phyloP scores from a whole-genome alignment of 2,888 invertebrate genomes.

The Protophormia terraenovae region DNA sequence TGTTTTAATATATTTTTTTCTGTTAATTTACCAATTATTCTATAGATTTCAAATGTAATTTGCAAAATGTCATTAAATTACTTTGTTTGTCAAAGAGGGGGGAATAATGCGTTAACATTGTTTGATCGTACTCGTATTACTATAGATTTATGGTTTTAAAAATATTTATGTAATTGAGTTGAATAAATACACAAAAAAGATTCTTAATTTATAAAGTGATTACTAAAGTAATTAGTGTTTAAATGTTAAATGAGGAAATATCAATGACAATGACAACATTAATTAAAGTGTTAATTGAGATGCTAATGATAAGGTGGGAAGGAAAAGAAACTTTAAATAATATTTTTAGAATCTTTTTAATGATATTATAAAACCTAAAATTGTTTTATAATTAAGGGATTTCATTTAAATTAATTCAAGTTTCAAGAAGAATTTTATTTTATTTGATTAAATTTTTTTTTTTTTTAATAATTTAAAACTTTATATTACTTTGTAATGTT shows the following conservation, averaged over 20 bases:
- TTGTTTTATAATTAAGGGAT: no score
- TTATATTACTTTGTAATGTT: no score
- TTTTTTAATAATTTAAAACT: no score
- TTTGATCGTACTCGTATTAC: not conserved
- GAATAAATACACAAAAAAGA: not conserved
- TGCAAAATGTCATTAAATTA: slow-evolving; percentile 63
- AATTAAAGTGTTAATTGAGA: not conserved
- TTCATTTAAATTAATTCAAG: no score
- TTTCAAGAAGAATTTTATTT: no score
- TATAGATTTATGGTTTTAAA: not conserved
- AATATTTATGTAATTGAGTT: not conserved
- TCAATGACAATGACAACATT: not conserved
- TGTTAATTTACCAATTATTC: slow-evolving; percentile 23
- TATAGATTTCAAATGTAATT: slow-evolving; percentile 53
- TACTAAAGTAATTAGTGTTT: slow-evolving; percentile 15
- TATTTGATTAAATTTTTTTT: no score
- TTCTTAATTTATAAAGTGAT: not conserved
- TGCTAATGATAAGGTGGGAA: not conserved
- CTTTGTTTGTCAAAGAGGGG: slow-evolving; percentile 34
- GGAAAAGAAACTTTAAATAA: not conserved
- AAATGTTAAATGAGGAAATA: not conserved
- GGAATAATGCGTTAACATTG: not conserved
- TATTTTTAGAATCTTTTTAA: no score
- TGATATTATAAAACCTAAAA: no score
- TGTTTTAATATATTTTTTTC: not conserved